These are phyloP conservation scores for Mormyrus hasselquistii DNA, from an alignment of 2,797 vertebrate species.

Conservation along the genomic window DNA sequence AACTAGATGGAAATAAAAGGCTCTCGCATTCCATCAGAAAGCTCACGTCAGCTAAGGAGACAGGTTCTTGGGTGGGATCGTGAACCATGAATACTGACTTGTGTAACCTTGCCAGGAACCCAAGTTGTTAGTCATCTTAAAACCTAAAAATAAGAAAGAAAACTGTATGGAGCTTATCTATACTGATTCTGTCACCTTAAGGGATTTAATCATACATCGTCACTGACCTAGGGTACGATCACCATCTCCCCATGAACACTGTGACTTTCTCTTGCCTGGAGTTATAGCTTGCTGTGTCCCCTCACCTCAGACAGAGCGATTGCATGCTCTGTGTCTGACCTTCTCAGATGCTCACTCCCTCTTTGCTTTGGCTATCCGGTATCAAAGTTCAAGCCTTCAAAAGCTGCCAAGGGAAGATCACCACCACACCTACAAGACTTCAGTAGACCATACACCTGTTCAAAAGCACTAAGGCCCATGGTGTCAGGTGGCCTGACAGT, in stretches of 20 bases:
- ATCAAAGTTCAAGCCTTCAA: background rate
- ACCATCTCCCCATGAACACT: background rate
- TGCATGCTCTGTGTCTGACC: background rate
- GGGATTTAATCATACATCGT: background rate
- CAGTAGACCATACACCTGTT: background rate
- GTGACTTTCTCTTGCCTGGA: background rate
- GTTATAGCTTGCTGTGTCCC: background rate
- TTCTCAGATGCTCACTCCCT: background rate
- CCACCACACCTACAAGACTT: conserved; percentile 4
- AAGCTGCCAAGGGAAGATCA: background rate
- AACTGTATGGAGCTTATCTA: background rate
- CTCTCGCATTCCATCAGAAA: background rate
- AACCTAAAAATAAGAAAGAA: background rate
- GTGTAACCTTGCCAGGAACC: background rate
- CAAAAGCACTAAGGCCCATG: background rate
- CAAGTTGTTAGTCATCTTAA: background rate
- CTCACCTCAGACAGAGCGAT: background rate
- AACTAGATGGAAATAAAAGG: background rate
- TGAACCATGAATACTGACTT: background rate
- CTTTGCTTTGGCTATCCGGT: background rate
- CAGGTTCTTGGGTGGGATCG: background rate
- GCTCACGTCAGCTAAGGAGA: background rate
- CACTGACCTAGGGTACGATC: background rate
- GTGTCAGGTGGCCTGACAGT: background rate
- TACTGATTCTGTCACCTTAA: background rate